Conservation (phyloP, 2,797 vertebrate species). For the Furcifer pardalis region DNA sequence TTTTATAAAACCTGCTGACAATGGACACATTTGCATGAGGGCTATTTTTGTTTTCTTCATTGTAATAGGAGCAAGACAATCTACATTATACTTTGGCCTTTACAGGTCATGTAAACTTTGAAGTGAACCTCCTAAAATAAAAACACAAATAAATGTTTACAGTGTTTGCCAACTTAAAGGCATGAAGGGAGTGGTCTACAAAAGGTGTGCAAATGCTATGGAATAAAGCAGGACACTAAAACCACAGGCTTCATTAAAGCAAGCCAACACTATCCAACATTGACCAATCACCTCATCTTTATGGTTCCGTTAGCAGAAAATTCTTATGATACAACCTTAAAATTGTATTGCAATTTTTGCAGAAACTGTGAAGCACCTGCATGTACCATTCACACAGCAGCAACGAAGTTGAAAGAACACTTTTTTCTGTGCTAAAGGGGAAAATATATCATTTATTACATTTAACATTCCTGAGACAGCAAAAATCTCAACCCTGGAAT, state of each 20-base stretch:
- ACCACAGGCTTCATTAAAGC: background rate
- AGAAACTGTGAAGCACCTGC: slow-evolving; percentile 14
- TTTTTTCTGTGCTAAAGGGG: slow-evolving; percentile 50
- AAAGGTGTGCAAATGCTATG: background rate
- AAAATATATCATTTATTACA: slow-evolving; percentile 32
- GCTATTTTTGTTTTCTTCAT: background rate
- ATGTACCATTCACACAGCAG: slow-evolving; percentile 38
- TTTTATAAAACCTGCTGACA: background rate
- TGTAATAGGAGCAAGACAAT: background rate
- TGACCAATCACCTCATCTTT: background rate
- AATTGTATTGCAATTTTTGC: background rate
- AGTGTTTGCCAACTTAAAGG: slow-evolving; percentile 26
- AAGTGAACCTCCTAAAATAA: slow-evolving; percentile 12
- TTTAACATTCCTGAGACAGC: slow-evolving; percentile 51
- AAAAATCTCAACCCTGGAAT: slow-evolving; percentile 7
- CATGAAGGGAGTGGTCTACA: background rate
- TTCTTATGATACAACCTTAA: background rate
- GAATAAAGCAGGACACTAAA: background rate
- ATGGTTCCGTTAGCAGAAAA: background rate
- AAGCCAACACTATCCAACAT: background rate
- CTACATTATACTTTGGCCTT: background rate
- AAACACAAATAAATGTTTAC: no score
- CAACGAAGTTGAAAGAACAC: slow-evolving; percentile 41
- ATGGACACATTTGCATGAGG: background rate
- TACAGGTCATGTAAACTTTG: slow-evolving; percentile 42